These are phyloP conservation scores for Hanleya hanleyi DNA, from an alignment of 2,888 invertebrate genomes.

Conservation along the genomic window DNA sequence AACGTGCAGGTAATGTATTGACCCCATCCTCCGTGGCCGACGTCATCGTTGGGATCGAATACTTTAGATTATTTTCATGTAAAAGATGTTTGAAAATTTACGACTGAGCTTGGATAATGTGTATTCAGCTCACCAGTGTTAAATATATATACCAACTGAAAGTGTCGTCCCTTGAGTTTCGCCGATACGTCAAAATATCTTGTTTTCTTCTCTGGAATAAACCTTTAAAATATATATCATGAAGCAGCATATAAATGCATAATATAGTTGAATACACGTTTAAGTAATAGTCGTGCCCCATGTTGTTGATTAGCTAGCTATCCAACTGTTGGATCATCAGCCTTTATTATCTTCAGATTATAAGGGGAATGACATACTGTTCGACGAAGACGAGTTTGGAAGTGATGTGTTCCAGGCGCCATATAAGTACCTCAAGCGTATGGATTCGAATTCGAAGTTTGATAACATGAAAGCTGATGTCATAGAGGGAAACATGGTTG, in stretches of 20 bases:
- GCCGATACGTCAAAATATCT: background rate
- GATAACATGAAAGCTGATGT: conserved; percentile 24
- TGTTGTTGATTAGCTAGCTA: too few relatives aligned
- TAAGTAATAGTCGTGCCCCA: too few relatives aligned
- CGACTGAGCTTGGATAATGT: too few relatives aligned
- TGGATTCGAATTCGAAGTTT: conserved; percentile 26
- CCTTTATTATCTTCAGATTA: conserved; percentile 26
- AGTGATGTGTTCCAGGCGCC: conserved; percentile 55
- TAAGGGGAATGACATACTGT: conserved; percentile 33
- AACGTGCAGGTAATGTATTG: too few relatives aligned
- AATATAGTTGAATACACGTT: too few relatives aligned
- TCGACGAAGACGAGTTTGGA: conserved; percentile 47
- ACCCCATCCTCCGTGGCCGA: background rate
- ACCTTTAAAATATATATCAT: too few relatives aligned
- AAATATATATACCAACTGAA: too few relatives aligned
- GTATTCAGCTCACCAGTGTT: too few relatives aligned
- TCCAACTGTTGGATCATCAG: too few relatives aligned
- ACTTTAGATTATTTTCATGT: background rate
- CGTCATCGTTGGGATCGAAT: background rate
- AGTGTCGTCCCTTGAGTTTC: too few relatives aligned
- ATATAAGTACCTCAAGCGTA: conserved; percentile 49
- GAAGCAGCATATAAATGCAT: too few relatives aligned
- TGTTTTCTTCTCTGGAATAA: background rate
- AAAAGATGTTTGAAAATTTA: background rate
- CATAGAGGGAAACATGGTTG: conserved; percentile 27